Evolutionary conservation across 2,888 invertebrate species (phyloP).

Genomic region (Acronicta leporina): DNA sequence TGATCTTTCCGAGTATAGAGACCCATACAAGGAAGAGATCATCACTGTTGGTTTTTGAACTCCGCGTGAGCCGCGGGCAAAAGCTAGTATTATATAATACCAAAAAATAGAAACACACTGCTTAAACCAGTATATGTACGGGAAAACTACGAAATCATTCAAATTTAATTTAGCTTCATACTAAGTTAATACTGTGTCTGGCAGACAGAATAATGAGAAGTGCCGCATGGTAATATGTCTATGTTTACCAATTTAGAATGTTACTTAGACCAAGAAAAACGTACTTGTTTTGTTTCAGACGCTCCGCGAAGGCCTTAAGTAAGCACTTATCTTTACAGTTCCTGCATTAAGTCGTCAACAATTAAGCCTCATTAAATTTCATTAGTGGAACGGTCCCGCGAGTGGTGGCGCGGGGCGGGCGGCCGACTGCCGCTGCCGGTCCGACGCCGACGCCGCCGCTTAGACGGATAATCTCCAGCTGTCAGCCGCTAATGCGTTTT

Average conservation of each 20-base stretch:
- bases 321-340: conserved; percentile 83
- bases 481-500: conserved; percentile 89
- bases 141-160: background rate
- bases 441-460: conserved; percentile 82
- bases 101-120: background rate
- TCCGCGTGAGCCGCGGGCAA: too few relatives aligned
- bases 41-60: too few relatives aligned
- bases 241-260: conserved; percentile 42
- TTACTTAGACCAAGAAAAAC: conserved; percentile 57
- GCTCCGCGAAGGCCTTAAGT: conserved; percentile 70
- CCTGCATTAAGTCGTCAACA: conserved; percentile 87
- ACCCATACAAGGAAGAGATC: too few relatives aligned
- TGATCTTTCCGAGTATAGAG: too few relatives aligned
- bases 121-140: background rate
- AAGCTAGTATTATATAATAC: too few relatives aligned
- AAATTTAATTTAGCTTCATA: background rate
- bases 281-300: conserved; percentile 76
- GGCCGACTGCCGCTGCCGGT: conserved; percentile 68
- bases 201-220: conserved; percentile 19
- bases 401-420: conserved; percentile 68
- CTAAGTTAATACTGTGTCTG: conserved; percentile 21
- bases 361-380: conserved; percentile 89
- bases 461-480: conserved; percentile 89
- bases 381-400: conserved; percentile 82
- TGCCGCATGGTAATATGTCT: conserved; percentile 22